Percentiles rank a stretch among this genome's conserved stretches.
phyloP scores from a whole-genome alignment of 2,888 invertebrate species.

The Petrolisthes cinctipes region DNA sequence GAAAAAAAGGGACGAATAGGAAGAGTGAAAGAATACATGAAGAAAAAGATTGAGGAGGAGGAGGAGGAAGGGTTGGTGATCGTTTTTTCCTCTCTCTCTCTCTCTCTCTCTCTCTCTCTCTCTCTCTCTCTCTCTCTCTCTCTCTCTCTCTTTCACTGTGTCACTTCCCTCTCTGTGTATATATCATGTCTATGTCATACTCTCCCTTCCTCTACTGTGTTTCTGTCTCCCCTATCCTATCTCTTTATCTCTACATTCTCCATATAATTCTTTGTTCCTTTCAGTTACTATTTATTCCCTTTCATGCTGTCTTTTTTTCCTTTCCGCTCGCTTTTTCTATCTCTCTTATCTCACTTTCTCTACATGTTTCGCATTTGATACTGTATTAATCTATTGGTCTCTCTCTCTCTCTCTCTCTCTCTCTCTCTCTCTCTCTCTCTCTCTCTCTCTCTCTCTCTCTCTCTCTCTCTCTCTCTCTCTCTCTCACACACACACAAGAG shows the following conservation, averaged over 20 bases:
- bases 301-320: neutral
- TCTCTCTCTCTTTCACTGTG: neutral
- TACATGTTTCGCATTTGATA: too few relatives aligned
- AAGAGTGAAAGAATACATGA: too few relatives aligned
- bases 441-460: slow-evolving; percentile 1
- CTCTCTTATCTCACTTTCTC: neutral
- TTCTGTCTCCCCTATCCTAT: neutral
- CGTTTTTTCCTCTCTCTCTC: neutral
- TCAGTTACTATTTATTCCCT: neutral
- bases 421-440: neutral
- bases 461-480: neutral
- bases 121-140: neutral
- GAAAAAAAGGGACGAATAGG: too few relatives aligned
- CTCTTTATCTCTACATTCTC: neutral
- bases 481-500: neutral
- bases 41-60: too few relatives aligned
- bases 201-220: too few relatives aligned
- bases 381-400: neutral
- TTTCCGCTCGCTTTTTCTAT: neutral
- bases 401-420: neutral
- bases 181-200: too few relatives aligned
- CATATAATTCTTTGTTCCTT: neutral
- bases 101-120: neutral
- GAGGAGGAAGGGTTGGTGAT: too few relatives aligned
- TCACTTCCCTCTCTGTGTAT: too few relatives aligned